Percentiles rank a stretch among this genome's conserved stretches.
Evolutionary conservation across 2,888 invertebrate genomes (phyloP).

Genomic region (Drosophila peninsularis): DNA sequence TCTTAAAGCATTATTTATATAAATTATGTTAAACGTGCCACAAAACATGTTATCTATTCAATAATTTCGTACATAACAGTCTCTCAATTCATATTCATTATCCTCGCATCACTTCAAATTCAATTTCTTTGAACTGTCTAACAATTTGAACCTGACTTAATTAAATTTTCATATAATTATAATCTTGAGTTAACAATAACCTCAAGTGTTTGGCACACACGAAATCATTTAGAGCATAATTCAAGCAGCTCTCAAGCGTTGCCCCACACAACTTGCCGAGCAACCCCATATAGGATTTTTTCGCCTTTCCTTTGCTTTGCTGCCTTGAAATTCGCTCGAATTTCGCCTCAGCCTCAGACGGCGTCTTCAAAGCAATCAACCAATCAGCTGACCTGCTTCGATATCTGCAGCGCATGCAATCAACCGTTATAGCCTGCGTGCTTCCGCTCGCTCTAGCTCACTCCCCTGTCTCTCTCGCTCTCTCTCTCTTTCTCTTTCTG

Average conservation of each 20-base stretch:
- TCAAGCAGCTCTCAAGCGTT: conserved; percentile 25
- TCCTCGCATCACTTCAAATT: neutral
- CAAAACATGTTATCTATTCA: neutral
- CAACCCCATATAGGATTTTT: conserved; percentile 22
- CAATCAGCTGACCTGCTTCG: conserved; percentile 76
- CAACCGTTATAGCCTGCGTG: conserved; percentile 60
- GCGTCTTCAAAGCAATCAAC: conserved; percentile 70
- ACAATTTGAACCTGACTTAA: neutral
- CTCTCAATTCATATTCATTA: neutral
- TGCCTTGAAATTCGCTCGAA: conserved; percentile 26
- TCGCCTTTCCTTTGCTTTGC: conserved; percentile 1
- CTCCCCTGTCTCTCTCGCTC: neutral
- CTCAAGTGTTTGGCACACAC: conserved; percentile 27
- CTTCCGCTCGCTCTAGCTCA: neutral
- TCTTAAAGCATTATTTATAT: too few relatives aligned
- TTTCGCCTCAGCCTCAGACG: conserved; percentile 34
- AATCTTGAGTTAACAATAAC: conserved; percentile 5
- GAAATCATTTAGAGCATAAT: conserved; percentile 21
- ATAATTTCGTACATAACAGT: neutral
- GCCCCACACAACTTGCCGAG: neutral
- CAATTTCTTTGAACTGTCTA: conserved; percentile 1
- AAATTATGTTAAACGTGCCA: too few relatives aligned
- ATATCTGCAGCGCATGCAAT: conserved; percentile 66
- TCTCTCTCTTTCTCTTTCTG: conserved; percentile 1
- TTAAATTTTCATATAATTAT: conserved; percentile 3